phyloP scores from a whole-genome alignment of 2,888 invertebrate species.

The Noctuana brunneofusca region DNA sequence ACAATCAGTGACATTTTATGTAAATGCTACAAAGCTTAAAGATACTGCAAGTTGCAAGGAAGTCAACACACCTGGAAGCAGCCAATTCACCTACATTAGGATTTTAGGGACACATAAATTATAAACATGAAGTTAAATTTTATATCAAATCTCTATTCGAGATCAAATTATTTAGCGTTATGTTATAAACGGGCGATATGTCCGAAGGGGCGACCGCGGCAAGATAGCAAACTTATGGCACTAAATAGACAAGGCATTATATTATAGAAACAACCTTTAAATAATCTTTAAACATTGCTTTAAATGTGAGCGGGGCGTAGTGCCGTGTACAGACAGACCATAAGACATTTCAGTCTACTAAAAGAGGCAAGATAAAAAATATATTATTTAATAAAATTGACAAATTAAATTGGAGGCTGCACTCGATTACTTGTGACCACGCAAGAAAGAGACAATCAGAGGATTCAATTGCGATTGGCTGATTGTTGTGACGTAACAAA shows the following conservation, averaged over 20 bases:
- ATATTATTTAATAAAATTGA: neutral
- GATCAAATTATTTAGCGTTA: neutral
- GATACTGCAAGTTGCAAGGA: no score
- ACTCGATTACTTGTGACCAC: neutral
- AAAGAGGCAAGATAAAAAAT: neutral
- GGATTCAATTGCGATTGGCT: no score
- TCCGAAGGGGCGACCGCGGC: conserved; percentile 24
- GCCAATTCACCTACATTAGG: neutral
- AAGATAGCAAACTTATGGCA: conserved; percentile 30
- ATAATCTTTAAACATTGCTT: conserved; percentile 23
- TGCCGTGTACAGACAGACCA: neutral
- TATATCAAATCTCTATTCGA: neutral
- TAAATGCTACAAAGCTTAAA: no score
- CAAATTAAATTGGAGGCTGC: neutral
- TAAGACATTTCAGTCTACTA: conserved; percentile 1
- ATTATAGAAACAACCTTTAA: conserved; percentile 23
- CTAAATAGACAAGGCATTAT: conserved; percentile 29
- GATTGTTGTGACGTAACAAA: no score
- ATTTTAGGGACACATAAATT: neutral
- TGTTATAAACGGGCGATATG: neutral
- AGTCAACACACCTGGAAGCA: no score
- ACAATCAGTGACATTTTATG: no score
- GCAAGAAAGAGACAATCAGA: no score
- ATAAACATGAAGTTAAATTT: neutral
- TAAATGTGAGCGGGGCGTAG: conserved; percentile 19